Percentiles rank a stretch among this genome's conserved stretches.
These are phyloP conservation scores for Pygocentrus nattereri DNA, from an alignment of 2,797 vertebrate species.

Conservation along the genomic window DNA sequence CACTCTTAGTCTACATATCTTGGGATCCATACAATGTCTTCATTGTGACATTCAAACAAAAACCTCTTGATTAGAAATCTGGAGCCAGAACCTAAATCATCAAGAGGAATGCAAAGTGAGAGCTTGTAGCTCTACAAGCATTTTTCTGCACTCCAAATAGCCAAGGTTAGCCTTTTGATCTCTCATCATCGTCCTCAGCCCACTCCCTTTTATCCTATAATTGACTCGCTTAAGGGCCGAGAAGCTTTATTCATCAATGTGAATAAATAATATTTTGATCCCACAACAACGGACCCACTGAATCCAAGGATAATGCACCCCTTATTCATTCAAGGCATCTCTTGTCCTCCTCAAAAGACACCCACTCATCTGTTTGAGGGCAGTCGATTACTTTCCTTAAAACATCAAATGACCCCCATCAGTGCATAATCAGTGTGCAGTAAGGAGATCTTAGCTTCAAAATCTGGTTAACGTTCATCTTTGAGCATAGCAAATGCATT, in stretches of 20 bases:
- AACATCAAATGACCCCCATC: constrained; percentile 44
- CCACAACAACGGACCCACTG: constrained; percentile 34
- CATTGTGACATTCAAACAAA: not conserved
- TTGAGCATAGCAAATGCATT: constrained; percentile 16
- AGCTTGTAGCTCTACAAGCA: constrained; percentile 11
- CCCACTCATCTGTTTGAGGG: constrained; percentile 36
- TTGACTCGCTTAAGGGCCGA: constrained; percentile 54
- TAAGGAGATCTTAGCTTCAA: not conserved
- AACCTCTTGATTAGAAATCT: not conserved
- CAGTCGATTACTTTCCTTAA: constrained; percentile 36
- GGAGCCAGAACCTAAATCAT: not conserved
- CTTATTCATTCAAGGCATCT: constrained; percentile 42
- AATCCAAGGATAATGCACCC: constrained; percentile 48
- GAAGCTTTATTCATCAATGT: constrained; percentile 46
- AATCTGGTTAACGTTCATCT: not conserved
- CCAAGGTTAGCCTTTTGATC: constrained; percentile 57
- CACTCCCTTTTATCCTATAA: constrained; percentile 68
- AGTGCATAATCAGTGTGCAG: constrained; percentile 13
- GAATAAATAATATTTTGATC: constrained; percentile 59
- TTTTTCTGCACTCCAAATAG: constrained; percentile 42
- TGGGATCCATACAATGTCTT: not conserved
- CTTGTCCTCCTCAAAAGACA: constrained; percentile 38
- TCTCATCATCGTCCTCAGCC: constrained; percentile 57
- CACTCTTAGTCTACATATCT: no score
- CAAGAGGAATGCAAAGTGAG: not conserved